These are phyloP conservation scores for Poecilia wingei DNA, from an alignment of 2,797 vertebrate species.

Conservation along the genomic window DNA sequence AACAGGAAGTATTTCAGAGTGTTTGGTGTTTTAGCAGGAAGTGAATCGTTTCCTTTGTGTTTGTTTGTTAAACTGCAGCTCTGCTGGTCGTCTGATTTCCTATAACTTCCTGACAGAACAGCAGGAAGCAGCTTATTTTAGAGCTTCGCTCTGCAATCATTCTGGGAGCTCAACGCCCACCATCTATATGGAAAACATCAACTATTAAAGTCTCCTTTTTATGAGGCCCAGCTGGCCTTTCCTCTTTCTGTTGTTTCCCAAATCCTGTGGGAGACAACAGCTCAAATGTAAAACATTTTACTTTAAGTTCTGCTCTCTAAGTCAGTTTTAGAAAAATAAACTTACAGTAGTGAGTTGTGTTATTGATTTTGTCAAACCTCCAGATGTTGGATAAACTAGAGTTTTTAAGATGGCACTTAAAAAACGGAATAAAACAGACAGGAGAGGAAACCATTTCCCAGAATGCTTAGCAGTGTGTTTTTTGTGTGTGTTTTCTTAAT, in stretches of 20 bases:
- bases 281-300: no score
- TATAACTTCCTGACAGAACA: slow-evolving; percentile 40
- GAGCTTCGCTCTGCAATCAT: slow-evolving; percentile 42
- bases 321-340: no score
- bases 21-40: background rate
- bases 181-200: background rate
- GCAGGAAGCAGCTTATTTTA: slow-evolving; percentile 45
- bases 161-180: slow-evolving; percentile 25
- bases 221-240: background rate
- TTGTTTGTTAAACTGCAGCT: background rate
- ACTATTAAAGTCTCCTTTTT: slow-evolving; percentile 20
- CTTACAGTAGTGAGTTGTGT: no score
- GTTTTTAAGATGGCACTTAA: no score
- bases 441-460: no score
- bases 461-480: no score
- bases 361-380: no score
- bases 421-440: no score
- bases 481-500: no score
- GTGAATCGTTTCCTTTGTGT: background rate
- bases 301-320: no score
- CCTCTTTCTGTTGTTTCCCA: background rate
- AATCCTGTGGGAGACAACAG: background rate
- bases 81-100: background rate
- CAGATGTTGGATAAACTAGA: no score
- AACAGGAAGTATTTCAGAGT: background rate